These are phyloP conservation scores for Nebria ingens DNA, from an alignment of 1,140 invertebrate genomes.

Conservation along the genomic window DNA sequence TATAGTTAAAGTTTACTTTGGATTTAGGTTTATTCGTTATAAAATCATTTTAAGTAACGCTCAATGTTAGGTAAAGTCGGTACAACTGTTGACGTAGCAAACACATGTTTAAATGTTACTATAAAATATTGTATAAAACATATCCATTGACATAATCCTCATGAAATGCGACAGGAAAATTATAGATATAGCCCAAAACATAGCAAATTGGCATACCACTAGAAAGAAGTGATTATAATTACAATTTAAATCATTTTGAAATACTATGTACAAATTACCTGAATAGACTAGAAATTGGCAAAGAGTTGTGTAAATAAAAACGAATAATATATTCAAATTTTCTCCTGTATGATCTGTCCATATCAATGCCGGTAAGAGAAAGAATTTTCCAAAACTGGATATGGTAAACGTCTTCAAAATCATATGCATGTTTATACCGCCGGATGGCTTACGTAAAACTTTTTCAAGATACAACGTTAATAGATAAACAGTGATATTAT, in stretches of 20 bases:
- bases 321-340: conserved; percentile 26
- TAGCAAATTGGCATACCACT: conserved; percentile 25
- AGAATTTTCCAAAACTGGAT: conserved; percentile 38
- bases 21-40: too few relatives aligned
- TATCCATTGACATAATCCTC: background rate
- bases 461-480: conserved; percentile 16
- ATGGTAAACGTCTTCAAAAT: conserved; percentile 35
- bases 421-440: conserved; percentile 15
- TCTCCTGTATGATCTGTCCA: conserved; percentile 37
- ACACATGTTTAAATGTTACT: background rate
- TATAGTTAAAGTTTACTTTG: too few relatives aligned
- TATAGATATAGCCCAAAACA: conserved; percentile 27
- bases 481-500: conserved; percentile 17
- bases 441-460: conserved; percentile 18
- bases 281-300: conserved; percentile 31
- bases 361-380: conserved; percentile 39
- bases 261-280: conserved; percentile 21
- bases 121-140: background rate
- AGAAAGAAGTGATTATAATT: conserved; percentile 18
- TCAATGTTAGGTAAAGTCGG: too few relatives aligned
- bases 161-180: conserved; percentile 21
- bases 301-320: conserved; percentile 28
- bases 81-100: background rate
- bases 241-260: conserved; percentile 10
- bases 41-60: too few relatives aligned